phyloP scores from a whole-genome alignment of 92 coral and sea anemone species.

The Palythoa grandiflora region DNA sequence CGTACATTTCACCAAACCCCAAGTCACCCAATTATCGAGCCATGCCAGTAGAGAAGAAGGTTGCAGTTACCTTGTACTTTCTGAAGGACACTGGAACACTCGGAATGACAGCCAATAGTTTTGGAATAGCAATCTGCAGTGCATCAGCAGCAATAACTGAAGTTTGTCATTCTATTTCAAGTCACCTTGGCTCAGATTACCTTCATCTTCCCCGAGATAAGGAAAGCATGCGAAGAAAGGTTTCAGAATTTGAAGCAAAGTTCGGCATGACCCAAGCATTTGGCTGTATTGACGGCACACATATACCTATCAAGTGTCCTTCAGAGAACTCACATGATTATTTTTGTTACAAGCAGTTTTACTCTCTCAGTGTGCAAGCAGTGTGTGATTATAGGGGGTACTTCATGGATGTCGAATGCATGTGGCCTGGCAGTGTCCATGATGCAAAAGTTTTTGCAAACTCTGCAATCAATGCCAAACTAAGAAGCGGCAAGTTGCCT shows the following conservation, averaged over 20 bases:
- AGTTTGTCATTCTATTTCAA: slow-evolving; percentile 60
- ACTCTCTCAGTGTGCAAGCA: background rate
- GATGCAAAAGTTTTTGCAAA: background rate
- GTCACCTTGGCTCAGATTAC: background rate
- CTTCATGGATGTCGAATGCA: background rate
- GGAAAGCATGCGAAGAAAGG: slow-evolving; percentile 18
- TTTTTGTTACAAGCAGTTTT: slow-evolving; percentile 60
- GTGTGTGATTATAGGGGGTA: background rate
- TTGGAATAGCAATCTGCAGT: slow-evolving; percentile 64
- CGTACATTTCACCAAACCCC: too few relatives aligned
- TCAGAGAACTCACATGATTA: slow-evolving; percentile 62
- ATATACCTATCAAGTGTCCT: slow-evolving; percentile 55
- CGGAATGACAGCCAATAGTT: slow-evolving; percentile 72
- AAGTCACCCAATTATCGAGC: too few relatives aligned
- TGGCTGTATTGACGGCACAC: slow-evolving; percentile 69
- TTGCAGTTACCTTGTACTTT: slow-evolving; percentile 60
- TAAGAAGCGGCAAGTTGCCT: background rate
- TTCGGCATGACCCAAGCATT: slow-evolving; percentile 65
- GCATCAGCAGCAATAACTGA: slow-evolving; percentile 60
- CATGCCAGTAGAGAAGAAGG: slow-evolving; percentile 45
- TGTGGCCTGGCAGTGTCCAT: slow-evolving; percentile 4
- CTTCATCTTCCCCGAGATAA: background rate
- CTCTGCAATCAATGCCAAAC: background rate
- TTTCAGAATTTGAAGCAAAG: slow-evolving; percentile 62
- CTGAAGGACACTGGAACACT: slow-evolving; percentile 70